Evolutionary conservation across 2,888 invertebrate genomes (phyloP).

Genomic region (Epiblema foenella): DNA sequence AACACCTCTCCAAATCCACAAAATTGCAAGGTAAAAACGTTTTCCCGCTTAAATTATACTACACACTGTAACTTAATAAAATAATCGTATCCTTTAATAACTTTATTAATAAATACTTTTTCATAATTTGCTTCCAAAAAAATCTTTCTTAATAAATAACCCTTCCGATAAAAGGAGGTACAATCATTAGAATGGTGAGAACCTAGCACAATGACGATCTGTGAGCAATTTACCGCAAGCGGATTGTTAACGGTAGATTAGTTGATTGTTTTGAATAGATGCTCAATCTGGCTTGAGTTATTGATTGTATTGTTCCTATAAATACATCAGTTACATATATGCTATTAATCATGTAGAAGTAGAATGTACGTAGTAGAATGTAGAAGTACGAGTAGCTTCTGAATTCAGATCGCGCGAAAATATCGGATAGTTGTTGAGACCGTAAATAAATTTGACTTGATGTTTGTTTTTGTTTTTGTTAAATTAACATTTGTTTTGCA

Average conservation of each 20-base stretch:
- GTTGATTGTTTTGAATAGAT: slow-evolving; percentile 21
- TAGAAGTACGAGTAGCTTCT: not conserved
- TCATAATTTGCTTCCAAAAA: no score
- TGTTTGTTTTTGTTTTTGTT: not conserved
- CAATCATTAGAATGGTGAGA: not conserved
- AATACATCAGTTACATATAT: slow-evolving; percentile 1
- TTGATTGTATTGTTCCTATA: slow-evolving; percentile 28
- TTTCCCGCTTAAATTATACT: no score
- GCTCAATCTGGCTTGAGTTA: slow-evolving; percentile 34
- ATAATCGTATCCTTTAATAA: no score
- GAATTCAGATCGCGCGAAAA: not conserved
- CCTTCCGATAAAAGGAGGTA: no score
- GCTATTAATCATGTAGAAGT: not conserved
- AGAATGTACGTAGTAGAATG: no score
- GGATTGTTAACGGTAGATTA: slow-evolving; percentile 20
- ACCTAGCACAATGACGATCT: not conserved
- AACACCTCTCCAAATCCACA: no score
- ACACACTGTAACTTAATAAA: no score
- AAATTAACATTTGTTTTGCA: not conserved
- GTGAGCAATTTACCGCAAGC: slow-evolving; percentile 9
- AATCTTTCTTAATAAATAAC: no score
- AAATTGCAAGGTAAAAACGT: no score
- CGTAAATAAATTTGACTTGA: not conserved
- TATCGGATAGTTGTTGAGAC: slow-evolving; percentile 3
- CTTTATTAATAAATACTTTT: no score